phyloP scores from a whole-genome alignment of 2,113 vertebrate species.

The Erpornis zantholeuca region DNA sequence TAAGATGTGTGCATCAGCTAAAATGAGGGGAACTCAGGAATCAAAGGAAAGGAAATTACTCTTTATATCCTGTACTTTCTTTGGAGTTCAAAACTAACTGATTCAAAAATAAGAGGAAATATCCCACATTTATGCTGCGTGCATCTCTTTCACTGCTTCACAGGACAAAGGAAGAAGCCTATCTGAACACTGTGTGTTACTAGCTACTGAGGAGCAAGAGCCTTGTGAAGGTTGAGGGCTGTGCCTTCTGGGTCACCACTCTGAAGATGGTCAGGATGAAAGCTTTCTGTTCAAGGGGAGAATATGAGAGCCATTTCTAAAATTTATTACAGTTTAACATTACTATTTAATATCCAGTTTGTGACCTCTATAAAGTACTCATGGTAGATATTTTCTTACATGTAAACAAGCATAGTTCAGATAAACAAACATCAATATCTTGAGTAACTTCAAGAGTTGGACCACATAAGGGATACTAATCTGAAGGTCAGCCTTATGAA shows the following conservation, averaged over 20 bases:
- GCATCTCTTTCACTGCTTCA: not conserved
- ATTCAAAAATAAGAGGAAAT: slow-evolving; percentile 19
- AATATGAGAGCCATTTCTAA: not conserved
- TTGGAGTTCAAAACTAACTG: slow-evolving; percentile 11
- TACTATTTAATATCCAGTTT: not conserved
- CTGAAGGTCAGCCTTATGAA: not conserved
- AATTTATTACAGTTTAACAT: not conserved
- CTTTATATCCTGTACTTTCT: slow-evolving; percentile 31
- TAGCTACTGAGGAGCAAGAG: not conserved
- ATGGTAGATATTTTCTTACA: not conserved
- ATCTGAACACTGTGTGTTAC: not conserved
- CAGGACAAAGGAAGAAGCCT: not conserved
- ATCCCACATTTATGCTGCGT: not conserved
- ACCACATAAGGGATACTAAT: not conserved
- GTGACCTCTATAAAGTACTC: not conserved
- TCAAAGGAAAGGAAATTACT: slow-evolving; percentile 43
- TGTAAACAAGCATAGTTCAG: not conserved
- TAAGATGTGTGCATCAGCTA: slow-evolving; percentile 20
- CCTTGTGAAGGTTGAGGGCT: not conserved
- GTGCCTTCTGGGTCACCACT: not conserved
- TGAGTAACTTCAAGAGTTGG: not conserved
- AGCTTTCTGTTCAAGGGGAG: not conserved
- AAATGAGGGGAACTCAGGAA: slow-evolving; percentile 34
- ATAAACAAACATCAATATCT: not conserved
- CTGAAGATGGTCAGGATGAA: not conserved